Conservation (phyloP, 2,113 vertebrate species). For the Entomyzon cyanotis region DNA sequence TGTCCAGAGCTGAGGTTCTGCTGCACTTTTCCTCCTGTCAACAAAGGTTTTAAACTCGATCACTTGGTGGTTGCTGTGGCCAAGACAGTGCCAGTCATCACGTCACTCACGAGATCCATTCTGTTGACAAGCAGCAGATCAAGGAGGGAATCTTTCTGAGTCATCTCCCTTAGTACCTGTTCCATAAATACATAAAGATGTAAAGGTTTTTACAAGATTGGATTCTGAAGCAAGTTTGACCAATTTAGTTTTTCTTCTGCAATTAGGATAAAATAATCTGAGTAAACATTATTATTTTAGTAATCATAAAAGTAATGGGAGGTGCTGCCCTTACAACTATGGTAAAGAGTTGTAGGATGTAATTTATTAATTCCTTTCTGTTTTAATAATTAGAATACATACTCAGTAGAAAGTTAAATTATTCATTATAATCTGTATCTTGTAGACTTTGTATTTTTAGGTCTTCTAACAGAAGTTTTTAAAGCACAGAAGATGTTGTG, state of each 20-base stretch:
- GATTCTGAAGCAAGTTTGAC: background rate
- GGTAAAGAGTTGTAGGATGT: background rate
- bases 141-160: background rate
- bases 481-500: background rate
- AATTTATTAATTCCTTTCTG: background rate
- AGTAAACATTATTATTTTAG: background rate
- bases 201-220: background rate
- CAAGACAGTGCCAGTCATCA: background rate
- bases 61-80: background rate
- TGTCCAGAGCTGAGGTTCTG: background rate
- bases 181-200: background rate
- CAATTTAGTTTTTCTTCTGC: background rate
- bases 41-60: background rate
- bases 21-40: background rate
- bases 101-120: rapidly evolving
- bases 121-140: background rate
- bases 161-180: background rate
- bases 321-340: background rate
- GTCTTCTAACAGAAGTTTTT: background rate
- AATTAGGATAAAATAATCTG: background rate
- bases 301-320: background rate
- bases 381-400: background rate
- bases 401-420: background rate
- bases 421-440: background rate
- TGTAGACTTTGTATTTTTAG: background rate